phyloP scores from a whole-genome alignment of 2,797 vertebrate genomes.

The Glyptemys insculpta region DNA sequence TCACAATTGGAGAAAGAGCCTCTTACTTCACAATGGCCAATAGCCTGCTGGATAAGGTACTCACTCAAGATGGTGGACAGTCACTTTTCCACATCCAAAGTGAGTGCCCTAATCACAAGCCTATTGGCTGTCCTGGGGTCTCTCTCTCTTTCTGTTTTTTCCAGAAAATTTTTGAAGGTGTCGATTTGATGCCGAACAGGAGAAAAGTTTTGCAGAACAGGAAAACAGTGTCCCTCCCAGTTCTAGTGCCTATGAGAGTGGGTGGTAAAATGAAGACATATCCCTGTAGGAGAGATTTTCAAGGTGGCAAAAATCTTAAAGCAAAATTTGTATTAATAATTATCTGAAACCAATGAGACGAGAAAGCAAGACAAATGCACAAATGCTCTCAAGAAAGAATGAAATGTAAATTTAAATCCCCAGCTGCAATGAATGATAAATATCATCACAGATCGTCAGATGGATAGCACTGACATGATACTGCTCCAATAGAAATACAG shows the following conservation, averaged over 20 bases:
- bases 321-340: slow-evolving; percentile 69
- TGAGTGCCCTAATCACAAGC: neutral
- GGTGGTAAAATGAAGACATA: slow-evolving; percentile 23
- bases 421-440: slow-evolving; percentile 5
- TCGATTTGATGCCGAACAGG: neutral
- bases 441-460: slow-evolving; percentile 2
- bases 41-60: neutral
- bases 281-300: slow-evolving; percentile 45
- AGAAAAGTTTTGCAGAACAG: neutral
- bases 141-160: too few relatives aligned
- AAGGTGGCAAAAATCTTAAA: slow-evolving; percentile 64
- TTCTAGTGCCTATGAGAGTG: neutral
- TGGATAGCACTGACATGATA: slow-evolving; percentile 3
- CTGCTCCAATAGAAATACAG: neutral
- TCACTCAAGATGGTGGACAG: neutral
- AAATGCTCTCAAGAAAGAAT: slow-evolving; percentile 28
- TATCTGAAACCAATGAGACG: slow-evolving; percentile 61
- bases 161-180: neutral
- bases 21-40: neutral
- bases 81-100: neutral
- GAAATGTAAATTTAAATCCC: slow-evolving; percentile 45
- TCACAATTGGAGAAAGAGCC: neutral
- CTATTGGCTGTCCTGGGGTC: neutral
- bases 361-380: slow-evolving; percentile 39
- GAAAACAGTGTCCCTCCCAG: neutral